These are phyloP conservation scores for Odontomachus brunneus DNA, from an alignment of 1,140 invertebrate species.

Conservation along the genomic window DNA sequence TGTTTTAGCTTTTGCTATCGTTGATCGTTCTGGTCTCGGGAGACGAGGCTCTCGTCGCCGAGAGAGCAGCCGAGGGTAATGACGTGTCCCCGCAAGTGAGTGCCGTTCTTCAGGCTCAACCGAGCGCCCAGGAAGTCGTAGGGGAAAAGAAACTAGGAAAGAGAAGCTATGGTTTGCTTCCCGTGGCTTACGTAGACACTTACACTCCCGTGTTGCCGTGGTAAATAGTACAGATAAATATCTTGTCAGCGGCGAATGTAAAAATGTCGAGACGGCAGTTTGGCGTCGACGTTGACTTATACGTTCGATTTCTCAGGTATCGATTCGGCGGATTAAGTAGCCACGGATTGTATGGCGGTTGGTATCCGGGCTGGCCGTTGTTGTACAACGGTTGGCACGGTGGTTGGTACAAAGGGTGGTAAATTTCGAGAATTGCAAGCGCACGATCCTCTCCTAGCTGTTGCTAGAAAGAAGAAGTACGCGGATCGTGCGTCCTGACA, in stretches of 20 bases:
- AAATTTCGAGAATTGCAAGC: conserved; percentile 41
- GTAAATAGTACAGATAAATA: conserved; percentile 67
- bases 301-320: conserved; percentile 56
- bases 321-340: conserved; percentile 60
- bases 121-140: conserved; percentile 22
- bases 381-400: conserved; percentile 52
- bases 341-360: conserved; percentile 70
- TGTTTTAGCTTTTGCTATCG: conserved; percentile 70
- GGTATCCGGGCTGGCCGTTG: conserved; percentile 69
- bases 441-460: not conserved
- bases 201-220: conserved; percentile 71
- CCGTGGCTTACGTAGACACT: conserved; percentile 45
- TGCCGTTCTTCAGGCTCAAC: conserved; percentile 28
- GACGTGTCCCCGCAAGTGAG: conserved; percentile 46
- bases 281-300: conserved; percentile 25
- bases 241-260: conserved; percentile 18
- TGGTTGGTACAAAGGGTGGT: conserved; percentile 79
- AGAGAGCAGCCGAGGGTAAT: conserved; percentile 55
- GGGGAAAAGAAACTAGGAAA: conserved; percentile 75
- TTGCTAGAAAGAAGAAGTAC: not conserved
- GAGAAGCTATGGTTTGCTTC: conserved; percentile 71
- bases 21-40: conserved; percentile 64
- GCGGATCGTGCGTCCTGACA: not conserved
- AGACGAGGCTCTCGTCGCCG: conserved; percentile 36
- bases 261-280: conserved; percentile 29